Evolutionary conservation across 2,797 vertebrate genomes (phyloP).

Genomic region (Hypotaenidia okinawae): DNA sequence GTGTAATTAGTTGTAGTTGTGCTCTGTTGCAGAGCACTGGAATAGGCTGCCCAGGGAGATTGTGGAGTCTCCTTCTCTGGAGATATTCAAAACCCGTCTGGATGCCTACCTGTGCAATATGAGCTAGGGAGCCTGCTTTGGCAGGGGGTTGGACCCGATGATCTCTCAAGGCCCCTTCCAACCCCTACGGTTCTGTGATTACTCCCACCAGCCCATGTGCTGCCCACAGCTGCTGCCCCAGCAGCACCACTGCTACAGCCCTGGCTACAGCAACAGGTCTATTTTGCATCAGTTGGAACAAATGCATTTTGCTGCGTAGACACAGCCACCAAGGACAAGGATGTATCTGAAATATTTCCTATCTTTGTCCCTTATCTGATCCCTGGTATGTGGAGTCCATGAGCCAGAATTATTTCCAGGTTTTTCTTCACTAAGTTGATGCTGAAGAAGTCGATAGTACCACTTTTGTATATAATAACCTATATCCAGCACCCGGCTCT

Average conservation of each 20-base stretch:
- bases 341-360: neutral
- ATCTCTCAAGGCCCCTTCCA: too few relatives aligned
- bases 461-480: neutral
- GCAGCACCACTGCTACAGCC: fast-evolving
- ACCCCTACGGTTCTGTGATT: too few relatives aligned
- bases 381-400: neutral
- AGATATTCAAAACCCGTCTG: too few relatives aligned
- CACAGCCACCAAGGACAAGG: neutral
- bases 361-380: neutral
- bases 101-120: too few relatives aligned
- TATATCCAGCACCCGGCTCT: neutral
- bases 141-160: too few relatives aligned
- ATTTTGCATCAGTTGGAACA: neutral
- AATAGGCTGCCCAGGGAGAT: too few relatives aligned
- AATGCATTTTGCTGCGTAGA: neutral
- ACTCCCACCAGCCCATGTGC: neutral
- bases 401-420: neutral
- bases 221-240: neutral
- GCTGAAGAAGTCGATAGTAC: fast-evolving
- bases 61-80: too few relatives aligned
- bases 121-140: too few relatives aligned
- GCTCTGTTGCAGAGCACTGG: too few relatives aligned
- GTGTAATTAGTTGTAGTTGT: too few relatives aligned
- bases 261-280: neutral
- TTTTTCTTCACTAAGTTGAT: neutral